Evolutionary conservation across 2,113 vertebrate genomes (phyloP).

Genomic region (Corynorhinus townsendii): DNA sequence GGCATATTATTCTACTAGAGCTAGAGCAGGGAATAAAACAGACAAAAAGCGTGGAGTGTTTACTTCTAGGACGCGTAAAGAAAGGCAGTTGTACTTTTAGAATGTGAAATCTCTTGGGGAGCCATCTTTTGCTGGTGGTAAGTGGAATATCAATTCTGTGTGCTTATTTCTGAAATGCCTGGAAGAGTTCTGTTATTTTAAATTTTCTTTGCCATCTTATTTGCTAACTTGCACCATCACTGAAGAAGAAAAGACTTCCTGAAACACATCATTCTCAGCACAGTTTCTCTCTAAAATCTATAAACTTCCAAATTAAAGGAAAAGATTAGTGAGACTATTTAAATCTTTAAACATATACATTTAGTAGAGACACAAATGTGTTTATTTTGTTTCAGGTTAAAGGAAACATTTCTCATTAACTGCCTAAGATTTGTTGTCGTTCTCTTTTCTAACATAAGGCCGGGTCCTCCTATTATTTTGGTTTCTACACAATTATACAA

Average conservation of each 20-base stretch:
- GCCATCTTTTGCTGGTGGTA: background rate
- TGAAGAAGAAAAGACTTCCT: slow-evolving; percentile 31
- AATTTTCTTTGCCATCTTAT: background rate
- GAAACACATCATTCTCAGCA: background rate
- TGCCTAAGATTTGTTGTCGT: background rate
- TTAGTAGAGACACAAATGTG: background rate
- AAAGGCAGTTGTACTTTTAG: background rate
- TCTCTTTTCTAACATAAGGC: background rate
- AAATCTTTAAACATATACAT: background rate
- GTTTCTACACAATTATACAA: background rate
- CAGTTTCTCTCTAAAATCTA: background rate
- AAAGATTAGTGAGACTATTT: background rate
- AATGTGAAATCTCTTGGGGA: background rate
- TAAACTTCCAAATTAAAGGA: slow-evolving; percentile 18
- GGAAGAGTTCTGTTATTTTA: background rate
- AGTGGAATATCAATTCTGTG: background rate
- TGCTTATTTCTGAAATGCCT: background rate
- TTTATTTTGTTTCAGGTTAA: slow-evolving; percentile 2
- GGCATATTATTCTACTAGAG: background rate
- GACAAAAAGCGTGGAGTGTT: background rate
- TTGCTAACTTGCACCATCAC: background rate
- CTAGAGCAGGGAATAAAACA: background rate
- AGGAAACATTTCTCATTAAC: background rate
- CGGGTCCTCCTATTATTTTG: background rate
- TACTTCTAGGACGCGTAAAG: background rate